Evolutionary conservation across 1,140 invertebrate genomes (phyloP).

Genomic region (Euura saliciscinereae): DNA sequence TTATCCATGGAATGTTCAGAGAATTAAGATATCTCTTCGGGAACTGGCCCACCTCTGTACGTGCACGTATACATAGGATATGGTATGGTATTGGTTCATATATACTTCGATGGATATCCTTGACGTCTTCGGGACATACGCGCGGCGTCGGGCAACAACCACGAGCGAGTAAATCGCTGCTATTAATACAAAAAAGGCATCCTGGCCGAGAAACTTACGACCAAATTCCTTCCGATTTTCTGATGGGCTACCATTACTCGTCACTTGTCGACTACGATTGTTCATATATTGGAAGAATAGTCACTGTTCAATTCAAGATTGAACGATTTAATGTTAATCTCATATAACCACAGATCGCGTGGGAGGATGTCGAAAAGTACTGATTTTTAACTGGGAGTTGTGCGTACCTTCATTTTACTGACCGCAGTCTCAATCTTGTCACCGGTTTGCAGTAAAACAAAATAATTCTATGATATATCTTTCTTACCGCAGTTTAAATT

Average conservation of each 20-base stretch:
- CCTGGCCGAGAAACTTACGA: neutral
- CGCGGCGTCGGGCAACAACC: neutral
- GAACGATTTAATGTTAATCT: too few species aligned
- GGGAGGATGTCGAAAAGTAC: too few species aligned
- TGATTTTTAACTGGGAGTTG: too few species aligned
- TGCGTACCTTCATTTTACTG: too few species aligned
- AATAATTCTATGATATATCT: too few species aligned
- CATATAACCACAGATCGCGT: too few species aligned
- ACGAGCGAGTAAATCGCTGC: neutral
- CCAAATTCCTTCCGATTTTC: neutral
- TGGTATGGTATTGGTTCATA: neutral
- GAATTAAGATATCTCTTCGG: slow-evolving; percentile 43
- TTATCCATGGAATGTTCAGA: slow-evolving; percentile 35
- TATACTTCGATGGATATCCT: neutral
- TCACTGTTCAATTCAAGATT: too few species aligned
- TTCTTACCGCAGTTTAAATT: too few species aligned
- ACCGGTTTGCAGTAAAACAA: too few species aligned
- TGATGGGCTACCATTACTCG: neutral
- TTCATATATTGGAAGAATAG: too few species aligned
- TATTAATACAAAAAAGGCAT: neutral
- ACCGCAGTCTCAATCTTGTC: too few species aligned
- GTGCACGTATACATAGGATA: neutral
- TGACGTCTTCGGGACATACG: neutral
- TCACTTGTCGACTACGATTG: too few species aligned
- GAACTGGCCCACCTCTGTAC: neutral